Evolutionary conservation across 2,888 invertebrate genomes (phyloP).

Genomic region (Trilocha varians): DNA sequence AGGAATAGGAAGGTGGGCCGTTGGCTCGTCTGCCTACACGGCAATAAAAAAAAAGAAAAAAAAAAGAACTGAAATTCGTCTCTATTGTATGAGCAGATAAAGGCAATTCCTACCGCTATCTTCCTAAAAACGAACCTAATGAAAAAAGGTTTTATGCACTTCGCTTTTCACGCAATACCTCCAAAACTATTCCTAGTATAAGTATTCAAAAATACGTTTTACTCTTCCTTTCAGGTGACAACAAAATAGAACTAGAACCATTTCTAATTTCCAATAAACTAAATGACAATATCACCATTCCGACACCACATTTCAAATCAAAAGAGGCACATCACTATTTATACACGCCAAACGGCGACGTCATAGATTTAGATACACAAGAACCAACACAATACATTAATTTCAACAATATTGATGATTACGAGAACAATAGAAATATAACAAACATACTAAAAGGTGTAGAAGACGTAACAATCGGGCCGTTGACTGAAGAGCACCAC

Average conservation of each 20-base stretch:
- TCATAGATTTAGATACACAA: conserved; percentile 22
- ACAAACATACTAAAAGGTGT: conserved; percentile 1
- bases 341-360: conserved; percentile 38
- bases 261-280: conserved; percentile 26
- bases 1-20: too few species aligned
- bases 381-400: conserved; percentile 9
- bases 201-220: too few species aligned
- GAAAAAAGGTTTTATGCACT: too few species aligned
- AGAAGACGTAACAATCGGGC: conserved; percentile 48
- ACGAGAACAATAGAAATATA: conserved; percentile 8
- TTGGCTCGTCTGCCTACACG: too few species aligned
- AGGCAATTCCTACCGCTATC: too few species aligned
- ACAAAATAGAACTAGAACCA: conserved; percentile 33
- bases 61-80: too few species aligned
- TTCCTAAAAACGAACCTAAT: too few species aligned
- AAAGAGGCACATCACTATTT: conserved; percentile 29
- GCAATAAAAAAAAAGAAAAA: too few species aligned
- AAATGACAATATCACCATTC: conserved; percentile 35
- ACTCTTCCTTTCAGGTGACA: conserved; percentile 35
- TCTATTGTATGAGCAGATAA: too few species aligned
- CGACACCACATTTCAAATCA: conserved; percentile 30
- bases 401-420: conserved; percentile 2
- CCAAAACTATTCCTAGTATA: not conserved
- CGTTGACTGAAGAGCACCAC: conserved; percentile 36
- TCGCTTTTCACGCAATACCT: not conserved